Base-by-base conservation (phyloP, 2,888 invertebrate genomes). In the Metallyticus violacea region DNA sequence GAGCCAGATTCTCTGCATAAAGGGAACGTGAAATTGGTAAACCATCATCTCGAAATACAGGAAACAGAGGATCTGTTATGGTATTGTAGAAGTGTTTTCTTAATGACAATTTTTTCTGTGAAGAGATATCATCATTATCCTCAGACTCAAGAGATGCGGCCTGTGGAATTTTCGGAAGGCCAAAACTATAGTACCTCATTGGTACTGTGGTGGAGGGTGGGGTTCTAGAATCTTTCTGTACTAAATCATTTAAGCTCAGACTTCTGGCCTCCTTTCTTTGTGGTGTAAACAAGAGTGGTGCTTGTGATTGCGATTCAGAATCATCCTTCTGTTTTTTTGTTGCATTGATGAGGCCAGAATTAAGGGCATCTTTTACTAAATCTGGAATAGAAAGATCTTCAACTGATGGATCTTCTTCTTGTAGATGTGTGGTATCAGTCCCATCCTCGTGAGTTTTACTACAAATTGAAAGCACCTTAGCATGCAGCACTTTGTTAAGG, bases 61-160 rank as follows among this genome's bases (percentile, higher is more conserved):
- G 97, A 92, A 95, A 96, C 87, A 93, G 93, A 1, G 97, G 97
- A 91, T 97, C 97, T 80, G 95, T 94, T 85, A 97, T 96, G 0
- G 97, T 96, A 90, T 95, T 94, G 30, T 94, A 94, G 86, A 93
- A 93, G 77, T 92, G 92, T 81, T 91, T 92, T 15, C 81, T 86
- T 26, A 81, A 26, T 27, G 87, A 81, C 0, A 81, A 26, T n/a
- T 86, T 81, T 9, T 82, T 62, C 2, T 9, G 7, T 6, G 82
- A 77, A 81, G 89, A 89, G 77, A 90, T 88, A 7, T 87, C 85
- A 9, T 89, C 87, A 81, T 89, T 89, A 86, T 90, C 89, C 2
- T 89, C 87, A 86, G 89, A 89, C 26, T 90, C 81, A 85, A 89
- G 89, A 29, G 89, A 88, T 88, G 90, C 91, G n/a, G 92, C 89